Percentiles rank a stretch among this genome's conserved stretches.
Conservation (phyloP, 2,888 invertebrate species). For the Phyllotreta striolata region DNA sequence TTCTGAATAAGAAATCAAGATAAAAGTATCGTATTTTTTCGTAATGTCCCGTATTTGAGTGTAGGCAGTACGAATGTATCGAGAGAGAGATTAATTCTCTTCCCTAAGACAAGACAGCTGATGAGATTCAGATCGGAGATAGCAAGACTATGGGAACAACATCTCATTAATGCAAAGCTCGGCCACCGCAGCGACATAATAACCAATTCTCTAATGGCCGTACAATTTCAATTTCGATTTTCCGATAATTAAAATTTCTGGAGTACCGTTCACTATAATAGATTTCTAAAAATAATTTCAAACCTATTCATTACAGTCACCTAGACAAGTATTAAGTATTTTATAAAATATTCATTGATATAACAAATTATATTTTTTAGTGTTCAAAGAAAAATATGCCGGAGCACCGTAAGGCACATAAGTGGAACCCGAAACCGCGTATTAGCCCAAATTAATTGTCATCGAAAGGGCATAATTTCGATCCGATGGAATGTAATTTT, state of each 20-base stretch:
- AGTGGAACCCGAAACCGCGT: constrained; percentile 2
- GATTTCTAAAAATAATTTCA: too few species aligned
- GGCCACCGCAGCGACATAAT: constrained; percentile 50
- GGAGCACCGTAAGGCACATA: constrained; percentile 25
- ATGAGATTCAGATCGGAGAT: constrained; percentile 56
- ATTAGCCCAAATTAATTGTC: constrained; percentile 32
- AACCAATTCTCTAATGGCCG: constrained; percentile 43
- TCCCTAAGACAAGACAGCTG: constrained; percentile 54
- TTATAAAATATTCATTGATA: not conserved
- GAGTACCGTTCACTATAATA: not conserved
- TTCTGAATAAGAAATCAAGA: constrained; percentile 23
- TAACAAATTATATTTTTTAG: constrained; percentile 7
- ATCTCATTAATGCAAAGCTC: constrained; percentile 56
- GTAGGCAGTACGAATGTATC: constrained; percentile 37
- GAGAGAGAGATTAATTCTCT: constrained; percentile 53
- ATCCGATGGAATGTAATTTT: constrained; percentile 25
- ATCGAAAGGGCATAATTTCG: constrained; percentile 32
- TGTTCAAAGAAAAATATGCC: constrained; percentile 18
- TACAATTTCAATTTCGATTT: constrained; percentile 38
- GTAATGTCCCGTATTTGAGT: constrained; percentile 34
- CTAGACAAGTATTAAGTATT: not conserved
- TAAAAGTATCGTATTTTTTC: constrained; percentile 16
- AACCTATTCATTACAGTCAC: too few species aligned
- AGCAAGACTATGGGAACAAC: constrained; percentile 54
- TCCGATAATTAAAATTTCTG: constrained; percentile 15